These are phyloP conservation scores for Rhinichthys osculus DNA, from an alignment of 2,797 vertebrate genomes.

Conservation along the genomic window DNA sequence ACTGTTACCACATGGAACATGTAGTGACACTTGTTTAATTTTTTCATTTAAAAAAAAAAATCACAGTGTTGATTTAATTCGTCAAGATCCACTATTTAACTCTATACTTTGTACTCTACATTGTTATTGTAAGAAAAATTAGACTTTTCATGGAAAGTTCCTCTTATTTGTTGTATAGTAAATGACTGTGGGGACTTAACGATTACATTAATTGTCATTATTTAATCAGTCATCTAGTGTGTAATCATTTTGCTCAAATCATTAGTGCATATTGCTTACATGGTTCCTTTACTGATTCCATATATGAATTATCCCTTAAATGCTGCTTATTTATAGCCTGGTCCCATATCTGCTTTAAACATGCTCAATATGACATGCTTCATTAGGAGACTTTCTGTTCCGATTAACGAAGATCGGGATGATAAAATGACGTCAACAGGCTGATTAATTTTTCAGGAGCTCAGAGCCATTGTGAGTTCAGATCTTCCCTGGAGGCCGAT, in stretches of 20 bases:
- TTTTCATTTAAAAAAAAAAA: too few relatives aligned
- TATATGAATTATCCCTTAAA: background rate
- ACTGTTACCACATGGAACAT: background rate
- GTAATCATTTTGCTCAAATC: background rate
- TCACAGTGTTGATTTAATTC: background rate
- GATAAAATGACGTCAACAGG: conserved; percentile 23
- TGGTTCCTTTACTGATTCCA: background rate
- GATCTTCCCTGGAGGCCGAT: conserved; percentile 7
- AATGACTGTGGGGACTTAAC: background rate
- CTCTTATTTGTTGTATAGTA: background rate
- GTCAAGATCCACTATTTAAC: background rate
- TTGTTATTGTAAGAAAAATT: background rate
- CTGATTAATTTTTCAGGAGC: conserved; percentile 26
- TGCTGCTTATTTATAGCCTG: background rate
- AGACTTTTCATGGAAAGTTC: background rate
- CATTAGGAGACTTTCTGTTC: background rate
- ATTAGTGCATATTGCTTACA: background rate
- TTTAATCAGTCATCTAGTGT: conserved; percentile 6
- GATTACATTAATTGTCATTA: background rate
- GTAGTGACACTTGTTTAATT: background rate
- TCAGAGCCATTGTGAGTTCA: conserved; percentile 15
- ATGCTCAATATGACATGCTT: background rate
- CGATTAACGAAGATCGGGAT: background rate
- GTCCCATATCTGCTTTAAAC: background rate
- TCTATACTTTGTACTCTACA: background rate